A percentile compares a stretch with the other conserved stretches of the same genome.
These are phyloP conservation scores for Girardinus metallicus DNA, from an alignment of 2,797 vertebrate species.

Conservation along the genomic window DNA sequence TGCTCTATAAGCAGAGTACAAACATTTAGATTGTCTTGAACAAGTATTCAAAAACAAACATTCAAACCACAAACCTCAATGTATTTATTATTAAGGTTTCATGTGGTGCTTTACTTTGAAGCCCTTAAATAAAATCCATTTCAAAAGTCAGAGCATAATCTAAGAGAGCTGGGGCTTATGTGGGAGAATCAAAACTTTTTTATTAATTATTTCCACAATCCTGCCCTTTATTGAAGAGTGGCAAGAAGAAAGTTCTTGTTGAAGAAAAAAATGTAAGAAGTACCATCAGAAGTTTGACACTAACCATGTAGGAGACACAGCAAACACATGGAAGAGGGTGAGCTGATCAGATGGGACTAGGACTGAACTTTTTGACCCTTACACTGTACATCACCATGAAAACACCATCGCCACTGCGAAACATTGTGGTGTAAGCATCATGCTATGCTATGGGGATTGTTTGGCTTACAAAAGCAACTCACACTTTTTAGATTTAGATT, in stretches of 20 bases:
- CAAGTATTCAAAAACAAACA: background rate
- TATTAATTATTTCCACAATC: background rate
- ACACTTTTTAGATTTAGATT: background rate
- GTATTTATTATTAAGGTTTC: background rate
- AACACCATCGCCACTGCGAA: background rate
- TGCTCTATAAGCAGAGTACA: conserved; percentile 8
- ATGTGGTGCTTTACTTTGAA: background rate
- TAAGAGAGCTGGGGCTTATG: background rate
- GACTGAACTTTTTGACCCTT: background rate
- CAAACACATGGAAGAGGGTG: background rate
- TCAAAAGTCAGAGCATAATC: background rate
- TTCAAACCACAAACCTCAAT: background rate
- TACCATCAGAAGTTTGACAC: background rate
- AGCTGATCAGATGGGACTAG: background rate
- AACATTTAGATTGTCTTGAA: background rate
- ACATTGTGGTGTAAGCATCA: background rate
- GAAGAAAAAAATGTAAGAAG: background rate
- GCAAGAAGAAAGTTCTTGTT: background rate
- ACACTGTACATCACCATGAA: background rate
- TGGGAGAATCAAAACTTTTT: background rate
- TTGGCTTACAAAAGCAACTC: background rate
- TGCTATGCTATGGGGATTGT: background rate
- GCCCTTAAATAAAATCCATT: background rate
- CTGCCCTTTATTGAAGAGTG: background rate
- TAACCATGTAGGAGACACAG: background rate